Percentiles rank a stretch among this genome's conserved stretches.
phyloP scores from a whole-genome alignment of 2,113 vertebrate species.

The Cygnus buccinator region DNA sequence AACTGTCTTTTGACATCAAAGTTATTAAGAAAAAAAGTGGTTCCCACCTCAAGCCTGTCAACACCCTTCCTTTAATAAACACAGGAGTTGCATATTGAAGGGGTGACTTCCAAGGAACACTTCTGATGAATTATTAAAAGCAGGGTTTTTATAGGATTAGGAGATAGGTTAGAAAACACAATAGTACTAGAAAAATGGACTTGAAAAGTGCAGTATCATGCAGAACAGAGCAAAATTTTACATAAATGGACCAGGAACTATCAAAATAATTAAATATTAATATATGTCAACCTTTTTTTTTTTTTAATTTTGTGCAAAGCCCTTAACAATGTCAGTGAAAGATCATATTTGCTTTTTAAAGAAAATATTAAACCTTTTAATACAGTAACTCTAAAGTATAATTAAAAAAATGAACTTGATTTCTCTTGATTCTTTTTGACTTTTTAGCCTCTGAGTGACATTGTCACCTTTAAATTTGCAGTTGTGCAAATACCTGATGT shows the following conservation, averaged over 20 bases:
- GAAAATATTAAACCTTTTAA: neutral
- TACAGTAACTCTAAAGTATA: neutral
- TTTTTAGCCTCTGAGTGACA: neutral
- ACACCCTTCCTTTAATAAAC: constrained; percentile 77
- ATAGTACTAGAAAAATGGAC: neutral
- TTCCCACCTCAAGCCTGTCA: constrained; percentile 55
- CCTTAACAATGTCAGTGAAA: neutral
- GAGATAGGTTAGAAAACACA: constrained; percentile 9
- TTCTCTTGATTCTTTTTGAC: neutral
- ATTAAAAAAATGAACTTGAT: neutral
- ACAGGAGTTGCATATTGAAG: constrained; percentile 19
- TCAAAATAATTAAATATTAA: neutral
- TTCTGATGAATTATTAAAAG: constrained; percentile 36
- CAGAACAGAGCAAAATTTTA: neutral
- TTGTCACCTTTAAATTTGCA: neutral
- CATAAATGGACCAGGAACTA: neutral
- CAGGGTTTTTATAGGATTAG: constrained; percentile 2
- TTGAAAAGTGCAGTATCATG: neutral
- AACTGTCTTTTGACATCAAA: constrained; percentile 69
- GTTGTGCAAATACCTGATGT: neutral
- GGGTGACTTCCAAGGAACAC: constrained; percentile 53
- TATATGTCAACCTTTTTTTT: neutral
- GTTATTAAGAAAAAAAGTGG: constrained; percentile 60
- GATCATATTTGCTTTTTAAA: neutral
- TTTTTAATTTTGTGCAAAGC: neutral